Evolutionary conservation across 2,113 vertebrate genomes (phyloP), one percentile per base, ranked within the genome.

Genomic region (Xiphorhynchus elegans): DNA sequence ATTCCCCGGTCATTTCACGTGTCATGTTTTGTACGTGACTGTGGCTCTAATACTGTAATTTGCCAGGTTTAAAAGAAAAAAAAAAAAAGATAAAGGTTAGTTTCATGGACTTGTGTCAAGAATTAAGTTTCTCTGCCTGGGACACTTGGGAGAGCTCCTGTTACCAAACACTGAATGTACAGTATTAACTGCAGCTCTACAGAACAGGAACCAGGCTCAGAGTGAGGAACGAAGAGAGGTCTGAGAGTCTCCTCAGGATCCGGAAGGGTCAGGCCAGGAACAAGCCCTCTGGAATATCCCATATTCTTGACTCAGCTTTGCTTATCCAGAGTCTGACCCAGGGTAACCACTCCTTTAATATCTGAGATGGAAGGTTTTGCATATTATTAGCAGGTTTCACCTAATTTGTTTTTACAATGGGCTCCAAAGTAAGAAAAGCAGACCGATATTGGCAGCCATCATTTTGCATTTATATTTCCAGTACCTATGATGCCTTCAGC

Each of bases 81-180:
- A 37, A 47, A 21, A 14, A 7, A 33, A 8, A 35, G 33, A 50
- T 40, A 60, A 82, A 85, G 70, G 60, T 83, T 95, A 55, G 26
- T 80, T 90, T 84, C 8, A 5, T 79, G 66, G 40, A 56, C 46
- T 80, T 64, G 25, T 33, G 60, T 91, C 77, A 64, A 87, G 77
- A 85, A 40, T 83, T 73, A 70, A 35, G 44, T 82, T 85, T 90
- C 75, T 77, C n/a, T 92, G 90, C 79, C 55, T 24, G 53, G 76
- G 59, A 80, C 33, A 39, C 88, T 33, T 42, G 88, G 79, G 82
- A 96, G 86, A 85, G 62, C 44, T 96, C 81, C 85, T 85, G 67
- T 95, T 97, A 87, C 85, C 90, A 73, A 53, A 46, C 67, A 83
- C 11, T 0, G 2, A 72, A 56, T 19, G 53, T 53, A n/a, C 35